Evolutionary conservation across 2,113 vertebrate genomes (phyloP).

Genomic region (Oceanodroma tethys): DNA sequence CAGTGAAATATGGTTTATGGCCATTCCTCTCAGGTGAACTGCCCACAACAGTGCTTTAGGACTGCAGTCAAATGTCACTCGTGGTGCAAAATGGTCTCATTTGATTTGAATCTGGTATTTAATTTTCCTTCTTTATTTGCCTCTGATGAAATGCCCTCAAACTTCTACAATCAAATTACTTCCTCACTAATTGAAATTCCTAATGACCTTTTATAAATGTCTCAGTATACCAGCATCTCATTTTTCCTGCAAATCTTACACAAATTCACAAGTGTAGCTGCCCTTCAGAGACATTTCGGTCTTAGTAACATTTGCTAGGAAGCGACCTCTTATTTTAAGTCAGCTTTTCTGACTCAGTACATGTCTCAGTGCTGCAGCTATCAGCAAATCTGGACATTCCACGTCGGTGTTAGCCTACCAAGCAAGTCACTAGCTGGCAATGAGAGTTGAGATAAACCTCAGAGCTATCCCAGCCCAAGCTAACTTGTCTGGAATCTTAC

Average conservation of each 20-base stretch:
- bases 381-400: neutral
- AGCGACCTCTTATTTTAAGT: neutral
- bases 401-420: neutral
- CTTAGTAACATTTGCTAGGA: neutral
- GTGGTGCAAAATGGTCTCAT: neutral
- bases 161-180: neutral
- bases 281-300: neutral
- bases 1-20: neutral
- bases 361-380: neutral
- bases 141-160: neutral
- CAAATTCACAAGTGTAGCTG: neutral
- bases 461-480: neutral
- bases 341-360: rapidly evolving
- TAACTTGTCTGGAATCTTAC: neutral
- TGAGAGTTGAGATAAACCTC: neutral
- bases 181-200: neutral
- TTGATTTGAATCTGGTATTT: neutral
- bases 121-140: neutral
- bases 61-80: neutral
- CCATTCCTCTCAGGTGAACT: neutral
- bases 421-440: neutral
- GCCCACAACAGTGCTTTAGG: neutral
- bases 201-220: neutral
- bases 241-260: neutral
- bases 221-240: neutral